Base-by-base conservation (phyloP, 2,113 vertebrate genomes). In the Numenius arquata region DNA sequence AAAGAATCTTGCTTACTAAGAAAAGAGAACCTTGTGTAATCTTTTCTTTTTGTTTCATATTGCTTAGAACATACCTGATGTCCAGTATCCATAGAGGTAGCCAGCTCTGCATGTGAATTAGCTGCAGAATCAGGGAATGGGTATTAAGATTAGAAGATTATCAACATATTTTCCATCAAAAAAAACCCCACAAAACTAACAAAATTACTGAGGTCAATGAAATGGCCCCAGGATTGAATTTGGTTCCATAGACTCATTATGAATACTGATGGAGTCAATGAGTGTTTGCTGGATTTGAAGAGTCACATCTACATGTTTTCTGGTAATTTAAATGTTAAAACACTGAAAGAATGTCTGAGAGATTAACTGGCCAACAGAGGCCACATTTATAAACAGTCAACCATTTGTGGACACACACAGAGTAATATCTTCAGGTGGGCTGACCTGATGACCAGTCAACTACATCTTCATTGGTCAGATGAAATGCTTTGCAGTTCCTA, bases 1-100 rank as follows among this genome's bases (percentile, higher is more conserved):
- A 94, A 94, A 91, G 41, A 81, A 74, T 74, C 72, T 88, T 91
- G 29, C 48, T 86, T 84, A 50, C 41, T 52, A 94, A 96, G 75
- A 85, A 86, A 72, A 75, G 12, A n/a, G 63, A 95, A 74, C 16
- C 27, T 48, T 18, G 1, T 40, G 68, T 59, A 94, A 81, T 30
- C 34, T 81, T 86, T 67, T 67, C 6, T 68, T 77, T 87, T 40
- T 72, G 16, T 27, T 85, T 78, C 40, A 89, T 30, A 34, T 63
- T 91, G 30, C 38, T 94, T 66, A 75, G 68, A 91, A 81, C 38
- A 74, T 23, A 78, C 12, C 25, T 75, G 75, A 70, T 0, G 0
- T 65, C 40, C 80, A 84, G 21, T 36, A 53, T 23, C 16, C 30
- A 38, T 15, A 36, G 20, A 26, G 9, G 71, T 65, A 76, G 34